Base-by-base conservation (phyloP, 2,113 vertebrate species). In the Phrynosoma platyrhinos region DNA sequence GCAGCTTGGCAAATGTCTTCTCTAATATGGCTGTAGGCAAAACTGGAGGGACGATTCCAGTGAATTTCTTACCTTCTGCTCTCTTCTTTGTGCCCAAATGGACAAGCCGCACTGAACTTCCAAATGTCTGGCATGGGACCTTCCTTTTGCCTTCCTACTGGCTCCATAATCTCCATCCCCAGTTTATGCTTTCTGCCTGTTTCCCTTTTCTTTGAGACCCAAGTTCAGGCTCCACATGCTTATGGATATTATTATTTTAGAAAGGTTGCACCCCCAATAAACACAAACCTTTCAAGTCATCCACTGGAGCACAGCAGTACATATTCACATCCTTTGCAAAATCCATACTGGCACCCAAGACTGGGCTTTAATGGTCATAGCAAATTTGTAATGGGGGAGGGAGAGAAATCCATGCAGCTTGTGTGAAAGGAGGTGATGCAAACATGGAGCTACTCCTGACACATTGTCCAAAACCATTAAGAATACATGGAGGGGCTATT, bases 401-500 rank as follows among this genome's bases (percentile, higher is more conserved):
- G 4, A 47, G 2, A 36, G 18, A n/a, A 1, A 13, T 14, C 10
- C 9, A 12, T 5, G 3, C 47, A 25, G 9, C 4, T 30, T 36
- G 4, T 25, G 30, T 23, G 40, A 47, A 12, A 47, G 1, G 20
- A 72, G 68, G 9, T 32, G 27, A 6, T 10, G 30, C 25, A 68
- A 68, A 52, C 9, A 16, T 18, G 18, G 27, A 6, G 13, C 12
- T 4, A 3, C 8, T 77, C 16, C n/a, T 16, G 16, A 8, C 42
- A 79, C 78, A 23, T 21, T 90, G 71, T 42, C 87, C 87, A 66
- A 79, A 79, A 81, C 87, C 66, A n/a, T 82, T 88, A 13, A 82
- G 78, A 85, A 87, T 72, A 89, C 47, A 47, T 47, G 47, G 47
- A 47, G 47, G 78, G 53, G 40, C 92, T 82, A 76, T 3, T 90